Base-by-base conservation (phyloP, 2,797 vertebrate genomes). In the Holocentrus rufus region DNA sequence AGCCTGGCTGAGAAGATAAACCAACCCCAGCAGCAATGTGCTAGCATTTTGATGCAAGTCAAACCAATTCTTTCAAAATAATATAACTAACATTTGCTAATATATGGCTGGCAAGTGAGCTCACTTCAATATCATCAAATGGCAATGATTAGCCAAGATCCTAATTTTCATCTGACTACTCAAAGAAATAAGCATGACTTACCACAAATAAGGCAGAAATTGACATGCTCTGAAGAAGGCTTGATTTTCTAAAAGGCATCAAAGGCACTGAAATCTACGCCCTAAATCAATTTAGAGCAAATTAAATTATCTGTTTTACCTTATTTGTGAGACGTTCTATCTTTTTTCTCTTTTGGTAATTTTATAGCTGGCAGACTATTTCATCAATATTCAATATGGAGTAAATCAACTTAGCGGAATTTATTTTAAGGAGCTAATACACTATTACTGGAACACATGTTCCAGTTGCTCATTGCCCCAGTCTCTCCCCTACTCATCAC, bases 401-500 rank as follows among this genome's bases (percentile, higher is more conserved):
- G 57, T 2, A 58, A 17, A 58, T n/a, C 34, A 60, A 60, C n/a
- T 17, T 58, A 20, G 39, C 20, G 3, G 20, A 46, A 25, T 47
- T 15, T 14, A 63, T n/a, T 25, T 5, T 63, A 31, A 31, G 9
- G 9, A 9, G 23, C 44, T 50, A 49, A 11, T 49, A 17, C 27
- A 31, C 1, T 53, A 36, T 56, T 68, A 34, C 22, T 72, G 17
- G 15, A 50, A 47, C 42, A 14, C 1, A 10, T 76, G 65, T 36
- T 47, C 14, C 64, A 46, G 15, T 47, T 2, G 0, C 31, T 67
- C 22, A 30, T 55, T 34, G 2, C 7, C 31, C 31, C 25, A 27
- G 25, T 57, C 39, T 66, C 30, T 59, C 50, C 76, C 31, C 30
- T 50, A 44, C 47, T 69, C 60, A 74, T 56, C 27, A 61, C 17